Evolutionary conservation across 2,888 invertebrate genomes (phyloP), one percentile per base, ranked within the genome.

Genomic region (Xestobium rufovillosum): DNA sequence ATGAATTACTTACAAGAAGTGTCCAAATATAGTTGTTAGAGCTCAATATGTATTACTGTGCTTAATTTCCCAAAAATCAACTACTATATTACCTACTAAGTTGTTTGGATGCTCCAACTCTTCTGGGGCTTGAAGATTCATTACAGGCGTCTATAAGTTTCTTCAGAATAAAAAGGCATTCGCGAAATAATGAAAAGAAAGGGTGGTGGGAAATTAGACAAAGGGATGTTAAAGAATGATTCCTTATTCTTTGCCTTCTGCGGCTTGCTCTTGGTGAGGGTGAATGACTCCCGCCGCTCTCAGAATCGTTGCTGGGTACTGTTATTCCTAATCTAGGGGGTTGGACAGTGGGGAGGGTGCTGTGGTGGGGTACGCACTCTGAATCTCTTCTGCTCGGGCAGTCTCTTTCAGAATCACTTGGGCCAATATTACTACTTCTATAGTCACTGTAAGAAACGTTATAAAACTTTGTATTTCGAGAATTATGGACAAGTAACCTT

Each of bases 141-240:
- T 97, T 95, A 69, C 96, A 96, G 40, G 95, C 92, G 69, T 97
- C 96, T 55, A 99, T 94, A 49, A 99, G 73, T 61, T 88, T 88
- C 68, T 94, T 90, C 57, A 99, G 73, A 53, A 95, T 85, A 70
- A 88, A 89, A 53, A 99, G 79, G 72, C 96, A 94, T 73, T 97
- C 94, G 49, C 98, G 86, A 72, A 98, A 98, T 57, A 89, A 92
- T 44, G 96, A 87, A 69, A 98, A 95, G 71, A 99, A 98, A 23
- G 97, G 96, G 73, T 99, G 97, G 73, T 99, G 98, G 44, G 96
- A 96, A 38, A 99, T 76, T 51, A 99, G 79, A 70, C 98, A 99
- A 38, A 99, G 72, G 31, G 97, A 96, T 25, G 98, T 98, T 50
- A 98, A 70, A 9, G 96, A 94, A 66, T 94, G 90, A 67, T 89